A percentile compares a stretch with the other conserved stretches of the same genome.
Conservation (phyloP, 2,888 invertebrate species). For the Tortrix viridana region DNA sequence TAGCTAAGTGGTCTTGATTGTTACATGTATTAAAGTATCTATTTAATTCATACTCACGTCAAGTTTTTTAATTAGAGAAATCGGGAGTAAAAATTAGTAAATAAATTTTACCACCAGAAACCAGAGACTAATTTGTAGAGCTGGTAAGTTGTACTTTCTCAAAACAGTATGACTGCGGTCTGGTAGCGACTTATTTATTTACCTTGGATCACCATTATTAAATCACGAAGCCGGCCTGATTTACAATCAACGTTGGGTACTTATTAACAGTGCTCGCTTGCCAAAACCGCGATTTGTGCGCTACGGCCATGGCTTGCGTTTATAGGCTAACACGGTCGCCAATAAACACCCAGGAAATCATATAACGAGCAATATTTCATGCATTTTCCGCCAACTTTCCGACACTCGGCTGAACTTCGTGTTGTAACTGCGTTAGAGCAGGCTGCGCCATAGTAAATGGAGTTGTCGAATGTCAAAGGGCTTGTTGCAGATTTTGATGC, state of each 20-base stretch:
- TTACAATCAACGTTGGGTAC: conserved; percentile 21
- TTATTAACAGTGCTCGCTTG: conserved; percentile 24
- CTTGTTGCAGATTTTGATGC: conserved; percentile 15
- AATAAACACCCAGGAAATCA: conserved; percentile 23
- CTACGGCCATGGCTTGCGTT: conserved; percentile 25
- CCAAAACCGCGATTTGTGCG: conserved; percentile 26
- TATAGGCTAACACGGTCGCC: conserved; percentile 26
- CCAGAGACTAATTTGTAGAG: no score
- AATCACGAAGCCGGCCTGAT: conserved; percentile 24
- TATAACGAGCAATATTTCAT: conserved; percentile 30
- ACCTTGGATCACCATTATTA: not conserved
- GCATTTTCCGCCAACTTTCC: conserved; percentile 4
- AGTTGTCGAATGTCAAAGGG: conserved; percentile 29
- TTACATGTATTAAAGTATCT: no score
- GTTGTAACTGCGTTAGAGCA: conserved; percentile 20
- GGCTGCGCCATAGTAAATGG: conserved; percentile 3
- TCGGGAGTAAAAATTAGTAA: no score
- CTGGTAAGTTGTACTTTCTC: no score
- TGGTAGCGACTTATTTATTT: no score
- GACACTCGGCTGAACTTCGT: conserved; percentile 7
- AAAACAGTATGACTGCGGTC: no score
- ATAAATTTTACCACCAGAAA: no score
- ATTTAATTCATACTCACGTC: no score
- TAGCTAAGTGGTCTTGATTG: no score
- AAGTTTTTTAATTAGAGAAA: no score